A percentile compares a stretch with the other conserved stretches of the same genome.
These are phyloP conservation scores for Marcusenius ussheri DNA, from an alignment of 2,113 vertebrate species.

Conservation along the genomic window DNA sequence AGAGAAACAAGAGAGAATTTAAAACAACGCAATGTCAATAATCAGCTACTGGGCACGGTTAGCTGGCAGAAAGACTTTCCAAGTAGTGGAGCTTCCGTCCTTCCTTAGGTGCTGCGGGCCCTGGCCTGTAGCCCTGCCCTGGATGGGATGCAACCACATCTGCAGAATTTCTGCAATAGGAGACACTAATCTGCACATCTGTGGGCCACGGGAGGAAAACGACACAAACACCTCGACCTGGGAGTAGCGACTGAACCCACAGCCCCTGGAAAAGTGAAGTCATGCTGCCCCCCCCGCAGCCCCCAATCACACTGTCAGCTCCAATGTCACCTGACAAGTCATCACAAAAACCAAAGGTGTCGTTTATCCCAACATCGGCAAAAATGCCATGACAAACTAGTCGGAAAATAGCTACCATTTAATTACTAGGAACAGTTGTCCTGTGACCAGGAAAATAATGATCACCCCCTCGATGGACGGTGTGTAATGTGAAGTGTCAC, in stretches of 20 bases:
- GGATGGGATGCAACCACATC: neutral
- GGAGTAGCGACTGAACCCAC: neutral
- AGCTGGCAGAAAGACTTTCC: neutral
- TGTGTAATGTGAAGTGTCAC: constrained; percentile 18
- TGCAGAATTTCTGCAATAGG: no score
- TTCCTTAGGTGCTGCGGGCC: neutral
- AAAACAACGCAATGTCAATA: neutral
- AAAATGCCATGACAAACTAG: neutral
- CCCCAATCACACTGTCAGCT: neutral
- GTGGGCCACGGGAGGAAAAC: neutral
- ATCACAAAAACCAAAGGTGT: neutral
- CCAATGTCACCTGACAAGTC: neutral
- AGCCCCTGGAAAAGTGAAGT: neutral
- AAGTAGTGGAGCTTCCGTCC: neutral
- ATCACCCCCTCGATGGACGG: neutral
- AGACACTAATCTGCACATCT: neutral
- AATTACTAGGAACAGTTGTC: neutral
- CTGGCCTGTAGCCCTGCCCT: neutral
- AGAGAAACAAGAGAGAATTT: neutral
- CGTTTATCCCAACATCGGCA: neutral
- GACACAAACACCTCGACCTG: neutral
- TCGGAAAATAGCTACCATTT: neutral
- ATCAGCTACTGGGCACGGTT: neutral
- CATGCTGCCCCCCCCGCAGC: neutral
- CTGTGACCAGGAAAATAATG: neutral